phyloP scores from a whole-genome alignment of 1,140 invertebrate genomes.

The Drosophila sulfurigaster region DNA sequence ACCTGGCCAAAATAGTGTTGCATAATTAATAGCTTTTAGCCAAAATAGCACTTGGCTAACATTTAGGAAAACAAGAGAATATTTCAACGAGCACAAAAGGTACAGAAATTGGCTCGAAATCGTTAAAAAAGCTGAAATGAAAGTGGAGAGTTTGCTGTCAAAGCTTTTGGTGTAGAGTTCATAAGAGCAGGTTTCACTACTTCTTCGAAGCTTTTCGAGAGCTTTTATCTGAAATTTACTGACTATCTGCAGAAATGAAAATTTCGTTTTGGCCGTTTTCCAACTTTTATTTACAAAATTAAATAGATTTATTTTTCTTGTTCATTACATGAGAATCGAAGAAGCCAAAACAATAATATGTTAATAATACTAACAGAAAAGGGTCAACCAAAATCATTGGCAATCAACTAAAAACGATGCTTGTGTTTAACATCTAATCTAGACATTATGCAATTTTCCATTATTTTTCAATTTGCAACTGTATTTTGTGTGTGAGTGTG shows the following conservation, averaged over 20 bases:
- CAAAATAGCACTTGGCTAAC: conserved; percentile 36
- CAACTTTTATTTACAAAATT: conserved; percentile 81
- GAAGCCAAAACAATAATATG: conserved; percentile 53
- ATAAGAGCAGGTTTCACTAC: background rate
- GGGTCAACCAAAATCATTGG: conserved; percentile 29
- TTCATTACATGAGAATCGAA: conserved; percentile 58
- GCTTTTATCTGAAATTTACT: background rate
- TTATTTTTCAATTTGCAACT: conserved; percentile 27
- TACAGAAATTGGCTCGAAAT: conserved; percentile 1
- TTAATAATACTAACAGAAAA: conserved; percentile 37
- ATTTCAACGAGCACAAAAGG: background rate
- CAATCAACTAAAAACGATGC: conserved; percentile 28
- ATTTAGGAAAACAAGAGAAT: conserved; percentile 8
- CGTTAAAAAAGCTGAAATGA: background rate
- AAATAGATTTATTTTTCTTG: conserved; percentile 59
- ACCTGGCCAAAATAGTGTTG: conserved; percentile 46
- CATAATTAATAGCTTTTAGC: conserved; percentile 66
- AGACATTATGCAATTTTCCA: conserved; percentile 23
- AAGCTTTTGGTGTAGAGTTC: conserved; percentile 17
- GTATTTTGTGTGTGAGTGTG: conserved; percentile 18
- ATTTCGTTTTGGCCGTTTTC: conserved; percentile 49
- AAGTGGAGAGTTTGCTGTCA: background rate
- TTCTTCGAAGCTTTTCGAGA: background rate
- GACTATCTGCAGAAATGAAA: conserved; percentile 17
- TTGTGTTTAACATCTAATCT: conserved; percentile 35